Conservation (phyloP, 2,113 vertebrate species). For the Nannospalax galili region DNA sequence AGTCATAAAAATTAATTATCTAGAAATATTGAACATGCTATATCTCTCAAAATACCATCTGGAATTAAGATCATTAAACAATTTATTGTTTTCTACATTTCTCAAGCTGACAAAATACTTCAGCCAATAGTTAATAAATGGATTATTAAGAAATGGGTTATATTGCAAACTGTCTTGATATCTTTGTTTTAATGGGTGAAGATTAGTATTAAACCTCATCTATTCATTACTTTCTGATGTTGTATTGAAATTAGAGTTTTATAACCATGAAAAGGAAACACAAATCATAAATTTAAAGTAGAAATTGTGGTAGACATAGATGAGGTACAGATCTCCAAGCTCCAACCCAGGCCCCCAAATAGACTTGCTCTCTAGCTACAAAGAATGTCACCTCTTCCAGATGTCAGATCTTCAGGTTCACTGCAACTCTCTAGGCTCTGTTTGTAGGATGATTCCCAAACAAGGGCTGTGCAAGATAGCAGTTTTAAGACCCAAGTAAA, state of each 20-base stretch:
- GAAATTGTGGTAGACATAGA: not conserved
- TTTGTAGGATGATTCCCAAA: not conserved
- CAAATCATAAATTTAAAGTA: not conserved
- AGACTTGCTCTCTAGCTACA: not conserved
- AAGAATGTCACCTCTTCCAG: not conserved
- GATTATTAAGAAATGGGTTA: not conserved
- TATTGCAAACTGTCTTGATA: not conserved
- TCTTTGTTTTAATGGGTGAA: slow-evolving; percentile 35
- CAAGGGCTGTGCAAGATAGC: not conserved
- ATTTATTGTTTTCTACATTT: slow-evolving; percentile 45
- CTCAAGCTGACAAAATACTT: slow-evolving; percentile 6
- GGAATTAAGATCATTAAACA: slow-evolving; percentile 50
- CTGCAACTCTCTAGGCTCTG: not conserved
- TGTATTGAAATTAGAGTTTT: not conserved
- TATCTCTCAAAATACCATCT: slow-evolving; percentile 19
- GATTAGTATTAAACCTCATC: not conserved
- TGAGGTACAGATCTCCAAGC: not conserved
- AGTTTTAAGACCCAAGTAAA: not conserved
- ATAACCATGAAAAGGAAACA: not conserved
- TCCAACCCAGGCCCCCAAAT: too few species aligned
- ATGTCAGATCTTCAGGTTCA: not conserved
- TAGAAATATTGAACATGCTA: slow-evolving; percentile 51
- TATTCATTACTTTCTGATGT: not conserved
- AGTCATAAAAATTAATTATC: slow-evolving; percentile 71
- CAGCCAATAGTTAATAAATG: slow-evolving; percentile 8